Conservation (phyloP, 1,140 invertebrate genomes). For the Cotesia glomerata region DNA sequence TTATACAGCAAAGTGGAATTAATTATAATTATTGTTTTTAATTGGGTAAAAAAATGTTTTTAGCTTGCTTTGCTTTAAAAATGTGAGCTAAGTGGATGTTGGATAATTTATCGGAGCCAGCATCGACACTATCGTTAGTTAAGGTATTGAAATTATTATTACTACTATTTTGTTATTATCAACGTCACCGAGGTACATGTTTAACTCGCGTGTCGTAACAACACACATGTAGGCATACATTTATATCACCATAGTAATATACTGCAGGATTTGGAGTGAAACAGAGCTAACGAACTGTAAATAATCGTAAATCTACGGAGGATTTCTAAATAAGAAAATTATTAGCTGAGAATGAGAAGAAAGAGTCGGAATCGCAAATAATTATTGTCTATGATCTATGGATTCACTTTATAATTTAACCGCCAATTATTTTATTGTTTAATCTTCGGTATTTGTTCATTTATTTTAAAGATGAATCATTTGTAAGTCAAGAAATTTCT, state of each 20-base stretch:
- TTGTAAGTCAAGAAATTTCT: no score
- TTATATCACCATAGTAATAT: not conserved
- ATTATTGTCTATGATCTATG: no score
- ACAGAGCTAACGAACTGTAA: constrained; percentile 28
- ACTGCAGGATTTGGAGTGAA: constrained; percentile 22
- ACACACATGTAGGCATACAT: not conserved
- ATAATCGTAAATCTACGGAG: not conserved
- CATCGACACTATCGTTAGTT: not conserved
- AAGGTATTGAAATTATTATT: constrained; percentile 10
- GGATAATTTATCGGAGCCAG: not conserved
- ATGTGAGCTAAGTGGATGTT: not conserved
- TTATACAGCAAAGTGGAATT: not conserved
- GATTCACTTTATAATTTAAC: no score
- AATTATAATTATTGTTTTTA: not conserved
- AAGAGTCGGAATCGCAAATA: no score
- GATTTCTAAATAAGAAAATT: constrained; percentile 25
- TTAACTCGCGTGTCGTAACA: constrained; percentile 11
- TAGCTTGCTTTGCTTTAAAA: no score
- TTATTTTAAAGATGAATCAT: no score
- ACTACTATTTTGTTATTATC: not conserved
- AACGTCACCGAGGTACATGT: not conserved
- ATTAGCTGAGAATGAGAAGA: no score
- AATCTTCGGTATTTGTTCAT: no score
- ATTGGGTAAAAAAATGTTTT: not conserved
- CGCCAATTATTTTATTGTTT: no score